These are phyloP conservation scores for Seriola rivoliana DNA, from an alignment of 2,113 vertebrate species.

Conservation along the genomic window DNA sequence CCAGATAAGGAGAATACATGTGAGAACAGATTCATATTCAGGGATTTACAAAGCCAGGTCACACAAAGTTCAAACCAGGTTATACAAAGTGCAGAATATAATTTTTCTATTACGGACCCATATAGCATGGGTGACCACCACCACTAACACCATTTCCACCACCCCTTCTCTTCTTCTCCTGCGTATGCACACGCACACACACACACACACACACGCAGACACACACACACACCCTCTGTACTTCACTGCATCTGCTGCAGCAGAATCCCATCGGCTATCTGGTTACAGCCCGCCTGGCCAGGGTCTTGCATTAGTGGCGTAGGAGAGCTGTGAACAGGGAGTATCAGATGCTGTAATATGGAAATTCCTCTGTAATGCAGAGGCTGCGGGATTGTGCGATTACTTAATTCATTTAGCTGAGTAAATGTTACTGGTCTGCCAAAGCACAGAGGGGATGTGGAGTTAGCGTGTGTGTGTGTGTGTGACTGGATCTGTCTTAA, in stretches of 20 bases:
- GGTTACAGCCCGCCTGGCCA: constrained; percentile 88
- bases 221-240: constrained; percentile 23
- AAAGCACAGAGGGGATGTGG: constrained; percentile 54
- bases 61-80: too few species aligned
- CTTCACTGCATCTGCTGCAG: constrained; percentile 86
- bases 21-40: too few species aligned
- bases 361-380: constrained; percentile 90
- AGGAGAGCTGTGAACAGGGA: constrained; percentile 85
- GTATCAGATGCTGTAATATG: constrained; percentile 91
- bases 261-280: constrained; percentile 87
- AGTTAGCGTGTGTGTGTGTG: background rate
- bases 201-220: constrained; percentile 21
- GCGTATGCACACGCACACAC: constrained; percentile 37
- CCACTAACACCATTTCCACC: constrained; percentile 17
- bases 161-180: constrained; percentile 24
- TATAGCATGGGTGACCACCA: constrained; percentile 76
- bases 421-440: constrained; percentile 81
- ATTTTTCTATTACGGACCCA: constrained; percentile 56
- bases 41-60: too few species aligned
- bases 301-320: constrained; percentile 84
- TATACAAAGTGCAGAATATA: too few species aligned
- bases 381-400: constrained; percentile 85
- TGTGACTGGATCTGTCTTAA: constrained; percentile 4
- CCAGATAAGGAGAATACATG: too few species aligned
- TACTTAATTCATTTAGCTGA: constrained; percentile 89